phyloP scores from a whole-genome alignment of 2,888 invertebrate species.

The Sialis lutaria region DNA sequence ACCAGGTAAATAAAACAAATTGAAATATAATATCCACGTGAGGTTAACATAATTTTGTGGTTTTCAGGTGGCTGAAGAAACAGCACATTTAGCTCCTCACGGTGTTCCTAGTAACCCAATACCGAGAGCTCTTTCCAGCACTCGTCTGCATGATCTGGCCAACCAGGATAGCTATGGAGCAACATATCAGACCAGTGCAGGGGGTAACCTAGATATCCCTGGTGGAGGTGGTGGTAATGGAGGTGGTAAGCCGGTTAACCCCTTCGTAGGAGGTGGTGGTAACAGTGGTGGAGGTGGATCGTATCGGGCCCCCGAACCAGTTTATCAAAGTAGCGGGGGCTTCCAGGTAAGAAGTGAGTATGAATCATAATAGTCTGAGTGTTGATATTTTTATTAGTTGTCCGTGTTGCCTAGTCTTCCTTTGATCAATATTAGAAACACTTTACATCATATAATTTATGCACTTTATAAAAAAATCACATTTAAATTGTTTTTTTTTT shows the following conservation, averaged over 20 bases:
- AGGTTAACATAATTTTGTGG: not conserved
- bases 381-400: no score
- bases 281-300: not conserved
- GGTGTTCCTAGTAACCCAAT: slow-evolving; percentile 87
- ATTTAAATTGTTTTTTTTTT: no score
- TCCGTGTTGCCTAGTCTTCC: no score
- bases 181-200: slow-evolving; percentile 48
- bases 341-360: slow-evolving; percentile 2
- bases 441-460: no score
- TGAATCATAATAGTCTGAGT: not conserved
- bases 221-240: slow-evolving; percentile 27
- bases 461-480: no score
- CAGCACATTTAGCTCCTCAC: slow-evolving; percentile 81
- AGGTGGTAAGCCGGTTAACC: slow-evolving; percentile 16
- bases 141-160: slow-evolving; percentile 59
- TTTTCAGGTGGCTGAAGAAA: slow-evolving; percentile 44
- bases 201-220: slow-evolving; percentile 49
- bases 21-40: not conserved
- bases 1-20: slow-evolving; percentile 30
- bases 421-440: no score
- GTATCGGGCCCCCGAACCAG: slow-evolving; percentile 1
- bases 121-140: slow-evolving; percentile 69
- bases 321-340: not conserved
- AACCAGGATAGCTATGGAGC: slow-evolving; percentile 60
- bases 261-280: not conserved